Evolutionary conservation across 2,888 invertebrate genomes (phyloP).

Genomic region (Venusia cambrica): DNA sequence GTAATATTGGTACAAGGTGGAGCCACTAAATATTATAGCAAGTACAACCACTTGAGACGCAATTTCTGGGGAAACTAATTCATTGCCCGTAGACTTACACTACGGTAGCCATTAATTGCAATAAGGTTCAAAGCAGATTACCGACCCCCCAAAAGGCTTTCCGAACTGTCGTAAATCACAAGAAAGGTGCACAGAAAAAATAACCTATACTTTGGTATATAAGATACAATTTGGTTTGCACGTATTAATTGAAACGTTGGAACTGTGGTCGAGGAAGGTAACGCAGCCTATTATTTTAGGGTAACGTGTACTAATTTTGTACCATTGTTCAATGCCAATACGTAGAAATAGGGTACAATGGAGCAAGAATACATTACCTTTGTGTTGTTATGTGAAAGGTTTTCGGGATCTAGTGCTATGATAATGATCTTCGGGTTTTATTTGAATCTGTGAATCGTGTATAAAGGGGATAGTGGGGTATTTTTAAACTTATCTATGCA

Average conservation of each 20-base stretch:
- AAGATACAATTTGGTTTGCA: conserved; percentile 40
- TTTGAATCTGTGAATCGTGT: conserved; percentile 5
- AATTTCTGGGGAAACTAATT: conserved; percentile 33
- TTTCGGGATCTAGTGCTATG: conserved; percentile 15
- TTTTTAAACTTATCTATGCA: no score
- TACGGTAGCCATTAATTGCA: conserved; percentile 70
- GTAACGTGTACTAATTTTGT: conserved; percentile 57
- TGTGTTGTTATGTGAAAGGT: conserved; percentile 28
- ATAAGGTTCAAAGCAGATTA: conserved; percentile 69
- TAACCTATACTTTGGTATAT: conserved; percentile 34
- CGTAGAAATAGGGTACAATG: conserved; percentile 24
- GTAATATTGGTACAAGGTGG: conserved; percentile 5
- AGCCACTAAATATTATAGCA: conserved; percentile 11
- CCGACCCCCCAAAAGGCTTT: conserved; percentile 59
- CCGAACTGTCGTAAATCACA: conserved; percentile 59
- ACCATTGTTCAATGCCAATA: conserved; percentile 41
- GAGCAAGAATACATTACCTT: conserved; percentile 26
- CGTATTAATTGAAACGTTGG: conserved; percentile 57
- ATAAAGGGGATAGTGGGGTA: background rate
- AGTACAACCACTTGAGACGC: conserved; percentile 20
- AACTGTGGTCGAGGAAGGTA: conserved; percentile 57
- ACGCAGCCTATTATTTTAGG: conserved; percentile 56
- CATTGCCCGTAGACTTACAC: conserved; percentile 38
- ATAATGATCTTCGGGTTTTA: conserved; percentile 15
- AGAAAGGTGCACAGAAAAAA: conserved; percentile 34